Evolutionary conservation across 2,797 vertebrate genomes (phyloP), one percentile per base, ranked within the genome.

Genomic region (Cetoscarus ocellatus): DNA sequence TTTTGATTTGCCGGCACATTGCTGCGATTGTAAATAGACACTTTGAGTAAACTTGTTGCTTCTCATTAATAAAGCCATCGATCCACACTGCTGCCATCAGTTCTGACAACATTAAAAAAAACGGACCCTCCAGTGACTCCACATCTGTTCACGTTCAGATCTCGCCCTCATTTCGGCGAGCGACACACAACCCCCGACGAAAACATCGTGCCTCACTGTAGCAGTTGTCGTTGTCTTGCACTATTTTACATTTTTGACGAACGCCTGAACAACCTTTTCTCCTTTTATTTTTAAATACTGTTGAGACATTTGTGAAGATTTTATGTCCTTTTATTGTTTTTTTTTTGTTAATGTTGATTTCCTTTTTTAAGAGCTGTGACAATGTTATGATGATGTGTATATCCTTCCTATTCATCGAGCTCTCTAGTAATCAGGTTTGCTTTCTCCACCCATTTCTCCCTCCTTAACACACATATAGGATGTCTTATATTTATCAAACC

Each of bases 241-340:
- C 96, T 97, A 96, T 96, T 96, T 44, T 95, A 94, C 96, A 96
- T 88, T 39, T 27, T 94, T 92, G 88, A 94, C 94, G 95, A 95
- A 95, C 95, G 92, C 95, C 95, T 94, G 95, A 95, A 95, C 95
- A 95, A 94, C 95, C 93, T 97, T 95, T 97, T 96, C 96, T 96
- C 90, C 92, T 92, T 90, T 90, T 94, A 95, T 95, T 96, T 96
- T 95, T 93, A 95, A 96, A 95, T 95, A 94, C 95, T 94, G 94
- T 96, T 93, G 85, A 94, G 86, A 95, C 95, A 95, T 95, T 96
- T 96, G 95, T 97, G 94, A 95, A 94, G 91, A 94, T 96, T 96
- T 96, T 96, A 95, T 95, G 95, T 95, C 93, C 89, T 94, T 79
- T 73, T 86, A 75, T 80, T 85, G 63, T 36, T 80, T 87, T 79